Conservation (phyloP, 2,113 vertebrate species). For the Erythrocercus mccallii region DNA sequence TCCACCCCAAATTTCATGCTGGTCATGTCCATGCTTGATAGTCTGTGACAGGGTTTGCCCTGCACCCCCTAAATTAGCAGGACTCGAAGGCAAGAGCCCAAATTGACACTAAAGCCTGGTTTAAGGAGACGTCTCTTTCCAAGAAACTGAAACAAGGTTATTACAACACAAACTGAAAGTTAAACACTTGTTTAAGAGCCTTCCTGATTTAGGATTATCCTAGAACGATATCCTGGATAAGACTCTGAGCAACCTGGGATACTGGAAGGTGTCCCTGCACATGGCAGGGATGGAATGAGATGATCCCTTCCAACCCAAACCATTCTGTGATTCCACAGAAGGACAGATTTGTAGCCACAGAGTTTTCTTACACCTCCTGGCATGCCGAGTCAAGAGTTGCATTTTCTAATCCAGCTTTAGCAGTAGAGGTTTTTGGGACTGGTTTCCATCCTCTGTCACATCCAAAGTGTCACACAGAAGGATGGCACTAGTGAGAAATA, state of each 20-base stretch:
- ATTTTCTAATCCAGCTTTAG: not conserved
- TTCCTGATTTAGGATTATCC: not conserved
- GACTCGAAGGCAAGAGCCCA: not conserved
- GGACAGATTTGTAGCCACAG: not conserved
- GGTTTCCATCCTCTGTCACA: not conserved
- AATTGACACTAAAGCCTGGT: not conserved
- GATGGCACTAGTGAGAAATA: not conserved
- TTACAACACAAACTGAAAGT: not conserved
- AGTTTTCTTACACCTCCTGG: not conserved
- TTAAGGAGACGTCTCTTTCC: not conserved
- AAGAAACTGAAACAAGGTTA: not conserved
- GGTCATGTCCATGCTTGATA: not conserved
- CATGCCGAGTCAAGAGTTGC: not conserved
- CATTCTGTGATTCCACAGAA: not conserved
- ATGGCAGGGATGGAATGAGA: not conserved
- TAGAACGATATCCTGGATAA: not conserved
- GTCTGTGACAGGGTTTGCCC: not conserved
- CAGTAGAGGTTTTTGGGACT: not conserved
- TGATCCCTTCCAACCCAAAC: not conserved
- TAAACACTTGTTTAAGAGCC: not conserved
- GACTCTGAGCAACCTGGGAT: not conserved
- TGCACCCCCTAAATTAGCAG: not conserved
- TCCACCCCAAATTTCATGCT: conserved; percentile 16
- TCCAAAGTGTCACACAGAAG: not conserved
- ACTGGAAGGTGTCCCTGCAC: not conserved